Percentiles rank a stretch among this genome's conserved stretches.
Conservation (phyloP, 2,797 vertebrate species). For the Syncerus caffer region DNA sequence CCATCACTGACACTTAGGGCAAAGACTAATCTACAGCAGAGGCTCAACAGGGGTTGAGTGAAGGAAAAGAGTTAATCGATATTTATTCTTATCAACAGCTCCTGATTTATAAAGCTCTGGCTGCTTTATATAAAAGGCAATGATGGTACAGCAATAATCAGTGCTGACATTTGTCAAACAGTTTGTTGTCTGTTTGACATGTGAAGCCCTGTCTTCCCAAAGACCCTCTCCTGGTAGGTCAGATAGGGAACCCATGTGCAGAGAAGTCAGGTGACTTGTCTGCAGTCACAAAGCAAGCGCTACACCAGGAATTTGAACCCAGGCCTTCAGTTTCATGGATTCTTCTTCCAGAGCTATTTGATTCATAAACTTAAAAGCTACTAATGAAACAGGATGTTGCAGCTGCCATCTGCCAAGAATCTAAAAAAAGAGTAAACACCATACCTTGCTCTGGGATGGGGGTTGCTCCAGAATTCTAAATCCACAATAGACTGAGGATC, state of each 20-base stretch:
- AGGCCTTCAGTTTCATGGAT: neutral
- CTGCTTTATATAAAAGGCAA: neutral
- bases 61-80: neutral
- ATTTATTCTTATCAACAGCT: neutral
- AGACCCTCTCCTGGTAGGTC: neutral
- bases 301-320: neutral
- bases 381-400: neutral
- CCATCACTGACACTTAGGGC: neutral
- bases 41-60: neutral
- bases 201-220: neutral
- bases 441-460: conserved; percentile 52
- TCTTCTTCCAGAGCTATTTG: neutral
- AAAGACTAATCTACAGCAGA: neutral
- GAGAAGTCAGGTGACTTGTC: neutral
- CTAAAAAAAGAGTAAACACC: conserved; percentile 40
- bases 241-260: neutral
- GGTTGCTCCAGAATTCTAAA: conserved; percentile 29
- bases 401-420: neutral
- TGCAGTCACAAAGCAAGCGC: neutral
- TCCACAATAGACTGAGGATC: conserved; percentile 25
- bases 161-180: neutral
- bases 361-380: neutral
- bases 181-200: neutral
- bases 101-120: neutral
- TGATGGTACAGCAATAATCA: neutral